phyloP scores from a whole-genome alignment of 2,888 invertebrate species.

The Gastrophysa polygoni region DNA sequence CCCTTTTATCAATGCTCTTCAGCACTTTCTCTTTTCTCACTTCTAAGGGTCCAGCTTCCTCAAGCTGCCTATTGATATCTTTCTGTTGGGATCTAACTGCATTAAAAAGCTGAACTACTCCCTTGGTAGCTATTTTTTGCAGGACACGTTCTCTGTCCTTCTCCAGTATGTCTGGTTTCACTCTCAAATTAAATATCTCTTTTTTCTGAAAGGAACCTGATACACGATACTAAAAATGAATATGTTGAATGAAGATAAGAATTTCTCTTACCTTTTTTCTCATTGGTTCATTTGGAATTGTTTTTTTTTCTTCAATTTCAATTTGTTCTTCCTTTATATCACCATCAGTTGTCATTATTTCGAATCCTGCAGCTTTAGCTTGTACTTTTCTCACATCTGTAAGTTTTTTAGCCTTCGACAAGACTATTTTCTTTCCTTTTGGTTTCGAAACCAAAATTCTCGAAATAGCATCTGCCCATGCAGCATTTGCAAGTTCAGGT shows the following conservation, averaged over 20 bases:
- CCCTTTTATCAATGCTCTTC: conserved; percentile 76
- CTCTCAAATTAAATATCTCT: conserved; percentile 68
- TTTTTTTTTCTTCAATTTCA: conserved; percentile 50
- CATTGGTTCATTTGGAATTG: conserved; percentile 51
- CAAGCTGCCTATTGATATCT: conserved; percentile 71
- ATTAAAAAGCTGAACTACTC: conserved; percentile 92
- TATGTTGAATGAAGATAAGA: too few relatives aligned
- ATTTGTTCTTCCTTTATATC: conserved; percentile 60
- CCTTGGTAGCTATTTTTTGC: conserved; percentile 86
- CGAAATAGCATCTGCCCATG: conserved; percentile 83
- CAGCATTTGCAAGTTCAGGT: conserved; percentile 62
- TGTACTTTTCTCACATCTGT: conserved; percentile 62
- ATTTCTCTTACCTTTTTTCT: conserved; percentile 52
- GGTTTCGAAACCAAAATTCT: conserved; percentile 79
- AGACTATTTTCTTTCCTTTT: conserved; percentile 74
- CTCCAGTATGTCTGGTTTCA: conserved; percentile 78
- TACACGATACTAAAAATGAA: too few relatives aligned
- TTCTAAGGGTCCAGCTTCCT: conserved; percentile 75
- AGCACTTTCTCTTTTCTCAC: conserved; percentile 77
- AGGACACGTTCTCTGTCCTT: conserved; percentile 78
- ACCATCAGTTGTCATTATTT: conserved; percentile 65
- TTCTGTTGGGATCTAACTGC: conserved; percentile 87
- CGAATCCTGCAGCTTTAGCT: conserved; percentile 64
- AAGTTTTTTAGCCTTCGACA: conserved; percentile 81
- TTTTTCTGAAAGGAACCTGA: conserved; percentile 65